phyloP scores from a whole-genome alignment of 2,113 vertebrate species.

The Setophaga kirtlandii region DNA sequence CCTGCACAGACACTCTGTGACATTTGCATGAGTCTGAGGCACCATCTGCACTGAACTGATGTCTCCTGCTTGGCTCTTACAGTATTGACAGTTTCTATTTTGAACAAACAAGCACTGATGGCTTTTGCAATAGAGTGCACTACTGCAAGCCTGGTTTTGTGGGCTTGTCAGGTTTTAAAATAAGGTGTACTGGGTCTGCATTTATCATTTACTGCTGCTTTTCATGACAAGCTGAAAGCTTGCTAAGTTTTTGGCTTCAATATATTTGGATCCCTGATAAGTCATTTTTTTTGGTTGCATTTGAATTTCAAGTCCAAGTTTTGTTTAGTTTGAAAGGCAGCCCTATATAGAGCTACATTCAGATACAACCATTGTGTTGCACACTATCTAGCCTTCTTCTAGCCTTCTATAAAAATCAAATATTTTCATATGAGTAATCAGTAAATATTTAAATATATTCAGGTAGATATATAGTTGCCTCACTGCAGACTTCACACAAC shows the following conservation, averaged over 20 bases:
- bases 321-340: background rate
- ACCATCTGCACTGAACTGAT: background rate
- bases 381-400: background rate
- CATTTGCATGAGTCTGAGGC: background rate
- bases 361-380: background rate
- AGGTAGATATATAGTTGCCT: background rate
- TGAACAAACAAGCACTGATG: background rate
- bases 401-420: background rate
- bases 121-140: background rate
- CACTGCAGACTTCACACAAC: background rate
- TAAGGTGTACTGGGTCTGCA: background rate
- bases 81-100: background rate
- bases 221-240: background rate
- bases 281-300: background rate
- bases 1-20: background rate
- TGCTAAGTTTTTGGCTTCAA: background rate
- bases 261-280: background rate
- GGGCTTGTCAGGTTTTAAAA: background rate
- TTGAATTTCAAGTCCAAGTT: background rate
- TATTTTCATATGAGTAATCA: background rate
- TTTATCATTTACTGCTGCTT: background rate
- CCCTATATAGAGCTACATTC: background rate
- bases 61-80: background rate
- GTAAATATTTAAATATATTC: background rate
- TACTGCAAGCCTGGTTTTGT: background rate